A percentile compares a stretch with the other conserved stretches of the same genome.
These are phyloP conservation scores for Tachysurus fulvidraco DNA, from an alignment of 2,113 vertebrate species.

Conservation along the genomic window DNA sequence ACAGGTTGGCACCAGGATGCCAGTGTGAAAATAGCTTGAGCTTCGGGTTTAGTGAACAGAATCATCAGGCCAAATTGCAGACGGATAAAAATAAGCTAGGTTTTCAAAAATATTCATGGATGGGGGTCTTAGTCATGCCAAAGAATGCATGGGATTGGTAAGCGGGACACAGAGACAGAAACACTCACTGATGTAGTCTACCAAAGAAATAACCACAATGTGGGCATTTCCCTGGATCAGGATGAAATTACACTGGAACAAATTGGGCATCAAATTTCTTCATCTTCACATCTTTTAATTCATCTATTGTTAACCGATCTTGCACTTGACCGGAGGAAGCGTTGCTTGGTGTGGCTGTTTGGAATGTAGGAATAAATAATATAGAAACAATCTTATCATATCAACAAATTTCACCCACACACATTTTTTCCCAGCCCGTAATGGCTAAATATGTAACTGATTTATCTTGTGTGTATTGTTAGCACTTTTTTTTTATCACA, in stretches of 20 bases:
- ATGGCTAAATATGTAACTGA: constrained; percentile 46
- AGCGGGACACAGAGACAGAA: not conserved
- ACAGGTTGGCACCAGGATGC: not conserved
- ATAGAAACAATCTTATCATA: constrained; percentile 20
- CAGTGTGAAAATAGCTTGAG: not conserved
- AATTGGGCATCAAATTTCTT: constrained; percentile 43
- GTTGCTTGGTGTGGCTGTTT: constrained; percentile 34
- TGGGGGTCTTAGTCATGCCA: not conserved
- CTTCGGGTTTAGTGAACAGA: not conserved
- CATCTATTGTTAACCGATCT: constrained; percentile 28
- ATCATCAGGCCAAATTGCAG: not conserved
- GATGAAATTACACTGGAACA: constrained; percentile 47
- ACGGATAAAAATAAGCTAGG: not conserved
- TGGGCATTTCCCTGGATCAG: constrained; percentile 51
- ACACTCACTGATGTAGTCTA: not conserved
- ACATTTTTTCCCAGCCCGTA: not conserved
- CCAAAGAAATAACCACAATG: not conserved
- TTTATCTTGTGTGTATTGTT: constrained; percentile 45
- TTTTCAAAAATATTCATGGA: not conserved
- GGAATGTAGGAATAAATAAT: constrained; percentile 7
- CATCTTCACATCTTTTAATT: constrained; percentile 41
- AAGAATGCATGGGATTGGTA: not conserved
- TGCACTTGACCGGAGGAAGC: not conserved
- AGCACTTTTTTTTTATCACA: constrained; percentile 21
- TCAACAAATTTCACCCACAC: constrained; percentile 27